Percentiles rank a stretch among this genome's conserved stretches.
These are phyloP conservation scores for Chrysomallon squamiferum DNA, from an alignment of 1,140 invertebrate species.

Conservation along the genomic window DNA sequence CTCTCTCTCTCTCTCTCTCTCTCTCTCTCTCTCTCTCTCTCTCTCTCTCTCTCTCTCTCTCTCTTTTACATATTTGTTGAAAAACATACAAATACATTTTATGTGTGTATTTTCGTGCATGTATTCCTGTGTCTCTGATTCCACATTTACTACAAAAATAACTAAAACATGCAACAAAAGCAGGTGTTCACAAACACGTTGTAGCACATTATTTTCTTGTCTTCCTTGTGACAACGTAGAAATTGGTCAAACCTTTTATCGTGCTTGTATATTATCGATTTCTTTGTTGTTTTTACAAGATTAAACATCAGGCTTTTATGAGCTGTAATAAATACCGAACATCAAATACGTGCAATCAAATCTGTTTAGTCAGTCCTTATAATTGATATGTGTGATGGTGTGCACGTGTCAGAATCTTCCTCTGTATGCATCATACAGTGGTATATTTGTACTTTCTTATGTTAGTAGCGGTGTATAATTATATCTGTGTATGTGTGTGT, in stretches of 20 bases:
- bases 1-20: constrained; percentile 10
- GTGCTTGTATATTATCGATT: not conserved
- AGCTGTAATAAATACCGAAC: not conserved
- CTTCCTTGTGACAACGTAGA: too few species aligned
- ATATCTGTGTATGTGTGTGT: constrained; percentile 17
- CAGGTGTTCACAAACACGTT: too few species aligned
- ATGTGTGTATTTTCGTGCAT: not conserved
- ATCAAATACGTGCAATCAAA: not conserved
- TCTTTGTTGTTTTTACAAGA: constrained; percentile 1
- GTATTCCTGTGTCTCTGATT: too few species aligned
- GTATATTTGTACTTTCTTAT: constrained; percentile 8
- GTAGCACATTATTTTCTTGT: too few species aligned
- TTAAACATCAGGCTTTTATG: not conserved
- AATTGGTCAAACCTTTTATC: not conserved
- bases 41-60: constrained; percentile 11
- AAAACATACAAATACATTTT: constrained; percentile 1
- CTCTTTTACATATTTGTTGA: constrained; percentile 10
- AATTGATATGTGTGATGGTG: constrained; percentile 7
- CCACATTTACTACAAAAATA: too few species aligned
- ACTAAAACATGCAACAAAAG: too few species aligned
- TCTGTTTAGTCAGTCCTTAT: too few species aligned
- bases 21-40: constrained; percentile 3
- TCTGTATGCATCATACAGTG: constrained; percentile 1
- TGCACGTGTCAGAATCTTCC: constrained; percentile 5
- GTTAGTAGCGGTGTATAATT: constrained; percentile 8